These are phyloP conservation scores for Sesia apiformis DNA, from an alignment of 2,888 invertebrate genomes.

Conservation along the genomic window DNA sequence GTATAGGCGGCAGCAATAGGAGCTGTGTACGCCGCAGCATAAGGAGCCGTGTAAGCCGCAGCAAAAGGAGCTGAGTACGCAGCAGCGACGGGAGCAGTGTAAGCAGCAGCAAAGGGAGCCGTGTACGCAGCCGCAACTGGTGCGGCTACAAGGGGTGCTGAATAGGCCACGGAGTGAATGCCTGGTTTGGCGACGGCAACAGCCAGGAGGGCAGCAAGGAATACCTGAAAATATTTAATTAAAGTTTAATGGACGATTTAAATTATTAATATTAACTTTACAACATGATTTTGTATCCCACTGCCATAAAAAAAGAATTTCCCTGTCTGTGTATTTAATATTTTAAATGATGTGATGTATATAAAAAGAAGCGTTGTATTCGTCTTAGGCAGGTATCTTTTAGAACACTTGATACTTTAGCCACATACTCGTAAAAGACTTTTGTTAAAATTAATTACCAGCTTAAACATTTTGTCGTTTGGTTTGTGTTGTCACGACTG, in stretches of 20 bases:
- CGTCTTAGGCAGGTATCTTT: too few relatives aligned
- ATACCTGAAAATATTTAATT: slow-evolving; percentile 26
- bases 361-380: too few relatives aligned
- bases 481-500: slow-evolving; percentile 18
- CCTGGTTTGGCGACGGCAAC: slow-evolving; percentile 59
- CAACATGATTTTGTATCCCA: neutral
- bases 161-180: slow-evolving; percentile 38
- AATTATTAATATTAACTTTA: neutral
- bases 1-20: slow-evolving; percentile 51
- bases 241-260: neutral
- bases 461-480: slow-evolving; percentile 60
- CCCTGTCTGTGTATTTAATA: too few relatives aligned
- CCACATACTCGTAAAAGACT: neutral
- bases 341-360: too few relatives aligned
- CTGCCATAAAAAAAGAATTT: too few relatives aligned
- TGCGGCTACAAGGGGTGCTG: slow-evolving; percentile 13
- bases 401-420: too few relatives aligned
- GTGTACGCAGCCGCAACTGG: slow-evolving; percentile 18
- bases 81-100: slow-evolving; percentile 24
- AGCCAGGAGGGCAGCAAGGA: slow-evolving; percentile 48
- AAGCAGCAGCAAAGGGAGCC: slow-evolving; percentile 23
- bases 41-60: slow-evolving; percentile 34
- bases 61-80: slow-evolving; percentile 37
- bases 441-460: slow-evolving; percentile 33
- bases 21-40: slow-evolving; percentile 34